Conservation (phyloP, 2,113 vertebrate genomes). For the Naja naja region DNA sequence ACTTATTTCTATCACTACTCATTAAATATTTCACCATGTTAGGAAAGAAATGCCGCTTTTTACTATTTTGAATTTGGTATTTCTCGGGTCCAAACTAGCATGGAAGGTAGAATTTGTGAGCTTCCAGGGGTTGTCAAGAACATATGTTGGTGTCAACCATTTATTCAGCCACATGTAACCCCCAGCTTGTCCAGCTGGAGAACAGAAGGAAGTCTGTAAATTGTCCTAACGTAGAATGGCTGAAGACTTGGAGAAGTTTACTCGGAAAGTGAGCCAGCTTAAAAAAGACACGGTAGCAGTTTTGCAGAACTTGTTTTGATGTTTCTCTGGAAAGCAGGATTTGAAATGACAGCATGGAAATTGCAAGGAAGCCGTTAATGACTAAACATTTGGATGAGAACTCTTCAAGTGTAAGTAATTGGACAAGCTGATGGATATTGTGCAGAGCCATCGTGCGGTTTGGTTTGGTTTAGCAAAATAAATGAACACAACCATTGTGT, state of each 20-base stretch:
- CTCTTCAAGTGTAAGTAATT: background rate
- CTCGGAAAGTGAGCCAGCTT: background rate
- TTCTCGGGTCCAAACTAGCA: background rate
- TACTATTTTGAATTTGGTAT: background rate
- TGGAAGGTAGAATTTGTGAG: background rate
- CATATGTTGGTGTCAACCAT: background rate
- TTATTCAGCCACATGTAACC: background rate
- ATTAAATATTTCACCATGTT: conserved; percentile 8
- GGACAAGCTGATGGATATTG: background rate
- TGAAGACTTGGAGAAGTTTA: background rate
- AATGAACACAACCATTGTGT: background rate
- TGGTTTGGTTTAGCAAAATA: background rate
- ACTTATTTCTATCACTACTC: background rate
- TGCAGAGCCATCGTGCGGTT: background rate
- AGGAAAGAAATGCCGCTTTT: background rate
- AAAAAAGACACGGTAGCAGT: background rate
- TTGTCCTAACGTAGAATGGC: background rate
- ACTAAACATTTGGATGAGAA: background rate
- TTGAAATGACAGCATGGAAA: background rate
- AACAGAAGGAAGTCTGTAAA: background rate
- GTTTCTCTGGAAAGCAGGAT: background rate
- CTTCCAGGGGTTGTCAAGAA: background rate
- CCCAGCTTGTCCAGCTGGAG: background rate
- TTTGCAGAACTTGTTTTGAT: background rate
- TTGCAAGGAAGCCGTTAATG: background rate